These are phyloP conservation scores for Valencia hispanica DNA, from an alignment of 2,797 vertebrate species.

Conservation along the genomic window DNA sequence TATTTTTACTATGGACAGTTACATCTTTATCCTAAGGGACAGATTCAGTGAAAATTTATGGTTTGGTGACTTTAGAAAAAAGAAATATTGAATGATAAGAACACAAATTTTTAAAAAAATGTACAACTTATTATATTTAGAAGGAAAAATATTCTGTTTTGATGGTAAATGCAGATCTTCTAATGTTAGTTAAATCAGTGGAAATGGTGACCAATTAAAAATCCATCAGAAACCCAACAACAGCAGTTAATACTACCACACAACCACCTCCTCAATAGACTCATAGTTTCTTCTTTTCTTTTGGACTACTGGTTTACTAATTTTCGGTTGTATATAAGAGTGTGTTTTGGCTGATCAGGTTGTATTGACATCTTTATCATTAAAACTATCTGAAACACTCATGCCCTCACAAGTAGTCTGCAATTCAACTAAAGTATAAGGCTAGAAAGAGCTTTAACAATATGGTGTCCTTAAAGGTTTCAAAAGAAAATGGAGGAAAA, in stretches of 20 bases:
- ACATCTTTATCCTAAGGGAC: too few relatives aligned
- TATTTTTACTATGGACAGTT: not conserved
- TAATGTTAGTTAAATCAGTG: too few relatives aligned
- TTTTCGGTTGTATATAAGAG: not conserved
- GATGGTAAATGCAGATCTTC: too few relatives aligned
- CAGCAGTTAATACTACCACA: not conserved
- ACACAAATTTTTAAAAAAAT: too few relatives aligned
- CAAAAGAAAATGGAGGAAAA: slow-evolving; percentile 44
- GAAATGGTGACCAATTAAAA: too few relatives aligned
- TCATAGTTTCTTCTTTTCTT: slow-evolving; percentile 12
- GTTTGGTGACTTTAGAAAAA: too few relatives aligned
- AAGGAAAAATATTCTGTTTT: too few relatives aligned
- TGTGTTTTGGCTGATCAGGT: not conserved
- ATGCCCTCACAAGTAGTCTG: not conserved
- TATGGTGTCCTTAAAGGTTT: not conserved
- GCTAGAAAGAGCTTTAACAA: not conserved
- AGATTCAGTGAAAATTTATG: too few relatives aligned
- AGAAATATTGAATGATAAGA: too few relatives aligned
- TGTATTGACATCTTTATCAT: not conserved
- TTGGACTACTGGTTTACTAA: not conserved
- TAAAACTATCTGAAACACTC: not conserved
- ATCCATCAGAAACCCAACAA: slow-evolving; percentile 18
- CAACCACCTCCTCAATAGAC: not conserved
- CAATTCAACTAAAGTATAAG: slow-evolving; percentile 7
- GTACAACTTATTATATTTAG: too few relatives aligned